phyloP scores from a whole-genome alignment of 2,113 vertebrate genomes.

The Helogale parvula region DNA sequence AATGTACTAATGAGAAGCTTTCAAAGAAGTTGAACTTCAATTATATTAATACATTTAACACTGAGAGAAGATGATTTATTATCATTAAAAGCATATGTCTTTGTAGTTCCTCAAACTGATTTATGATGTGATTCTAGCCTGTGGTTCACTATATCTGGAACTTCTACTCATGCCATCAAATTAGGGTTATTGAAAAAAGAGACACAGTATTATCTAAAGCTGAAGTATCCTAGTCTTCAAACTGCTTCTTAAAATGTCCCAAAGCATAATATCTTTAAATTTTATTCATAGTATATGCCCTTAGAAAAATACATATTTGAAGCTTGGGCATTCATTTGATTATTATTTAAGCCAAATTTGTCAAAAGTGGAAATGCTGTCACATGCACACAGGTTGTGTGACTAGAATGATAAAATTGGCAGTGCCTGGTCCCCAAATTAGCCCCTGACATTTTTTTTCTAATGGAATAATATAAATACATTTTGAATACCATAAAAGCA shows the following conservation, averaged over 20 bases:
- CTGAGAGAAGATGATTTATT: neutral
- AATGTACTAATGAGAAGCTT: neutral
- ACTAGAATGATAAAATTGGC: constrained; percentile 41
- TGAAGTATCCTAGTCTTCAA: neutral
- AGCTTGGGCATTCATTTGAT: neutral
- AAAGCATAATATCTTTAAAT: neutral
- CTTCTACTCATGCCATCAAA: neutral
- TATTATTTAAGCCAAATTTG: constrained; percentile 36
- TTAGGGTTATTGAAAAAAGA: constrained; percentile 28
- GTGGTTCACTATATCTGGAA: neutral
- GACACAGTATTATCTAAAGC: neutral
- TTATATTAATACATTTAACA: neutral
- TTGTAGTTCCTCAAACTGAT: neutral
- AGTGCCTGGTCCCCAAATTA: neutral
- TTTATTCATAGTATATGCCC: neutral
- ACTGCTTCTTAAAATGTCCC: neutral
- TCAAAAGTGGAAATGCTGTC: constrained; percentile 43
- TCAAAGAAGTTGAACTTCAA: neutral
- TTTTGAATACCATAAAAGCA: neutral
- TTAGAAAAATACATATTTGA: constrained; percentile 41
- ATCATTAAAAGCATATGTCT: neutral
- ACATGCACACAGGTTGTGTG: neutral
- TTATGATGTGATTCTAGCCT: neutral
- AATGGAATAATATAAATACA: constrained; percentile 1
- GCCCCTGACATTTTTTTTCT: neutral